These are phyloP conservation scores for Brachymystax lenok DNA, from an alignment of 2,797 vertebrate genomes.

Conservation along the genomic window DNA sequence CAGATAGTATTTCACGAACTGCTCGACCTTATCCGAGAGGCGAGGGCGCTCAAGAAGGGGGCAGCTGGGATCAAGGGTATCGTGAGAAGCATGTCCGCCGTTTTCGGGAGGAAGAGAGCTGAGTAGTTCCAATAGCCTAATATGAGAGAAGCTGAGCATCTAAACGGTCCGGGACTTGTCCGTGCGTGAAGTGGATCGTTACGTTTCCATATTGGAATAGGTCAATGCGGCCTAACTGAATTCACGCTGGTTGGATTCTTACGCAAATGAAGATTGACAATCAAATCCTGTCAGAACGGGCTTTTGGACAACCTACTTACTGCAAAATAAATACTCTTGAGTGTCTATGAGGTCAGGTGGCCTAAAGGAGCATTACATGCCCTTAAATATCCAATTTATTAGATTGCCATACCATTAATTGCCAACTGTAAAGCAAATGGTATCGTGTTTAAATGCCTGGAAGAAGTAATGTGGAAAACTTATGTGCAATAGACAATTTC, in stretches of 20 bases:
- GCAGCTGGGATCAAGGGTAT: slow-evolving; percentile 69
- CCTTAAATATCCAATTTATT: not conserved
- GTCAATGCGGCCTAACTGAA: not conserved
- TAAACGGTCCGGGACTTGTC: not conserved
- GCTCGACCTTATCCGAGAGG: slow-evolving; percentile 70
- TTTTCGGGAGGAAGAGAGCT: slow-evolving; percentile 74
- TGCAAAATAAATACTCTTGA: not conserved
- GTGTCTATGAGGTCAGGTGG: not conserved
- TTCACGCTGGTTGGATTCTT: not conserved
- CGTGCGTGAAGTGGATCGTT: not conserved
- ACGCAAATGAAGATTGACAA: not conserved
- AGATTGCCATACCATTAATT: not conserved
- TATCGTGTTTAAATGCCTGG: not conserved
- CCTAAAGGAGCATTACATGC: not conserved
- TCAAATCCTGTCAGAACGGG: too few relatives aligned
- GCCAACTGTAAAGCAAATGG: not conserved
- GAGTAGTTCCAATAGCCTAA: not conserved
- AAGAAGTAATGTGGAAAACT: not conserved
- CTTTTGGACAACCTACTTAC: not conserved
- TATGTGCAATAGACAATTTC: too few relatives aligned
- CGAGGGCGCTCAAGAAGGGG: slow-evolving; percentile 59
- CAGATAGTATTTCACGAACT: slow-evolving; percentile 77
- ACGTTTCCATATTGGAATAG: slow-evolving; percentile 7
- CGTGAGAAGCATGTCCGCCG: slow-evolving; percentile 78
- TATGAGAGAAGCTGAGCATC: not conserved